Conservation (phyloP, 2,797 vertebrate species). For the Leptodactylus fallax region DNA sequence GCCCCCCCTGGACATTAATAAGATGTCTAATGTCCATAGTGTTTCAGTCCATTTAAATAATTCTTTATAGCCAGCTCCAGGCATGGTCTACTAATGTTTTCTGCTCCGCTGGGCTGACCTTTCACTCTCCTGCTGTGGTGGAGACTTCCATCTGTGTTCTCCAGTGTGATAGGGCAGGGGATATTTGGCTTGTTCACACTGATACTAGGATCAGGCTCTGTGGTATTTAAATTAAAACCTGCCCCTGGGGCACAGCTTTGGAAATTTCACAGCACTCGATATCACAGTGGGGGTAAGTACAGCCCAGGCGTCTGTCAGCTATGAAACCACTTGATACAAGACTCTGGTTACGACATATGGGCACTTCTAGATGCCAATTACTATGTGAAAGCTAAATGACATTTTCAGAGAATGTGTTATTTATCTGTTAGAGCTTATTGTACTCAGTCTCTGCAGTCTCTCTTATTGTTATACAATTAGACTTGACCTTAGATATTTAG, state of each 20-base stretch:
- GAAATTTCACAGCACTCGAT: not conserved
- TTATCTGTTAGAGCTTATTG: not conserved
- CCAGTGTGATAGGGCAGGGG: not conserved
- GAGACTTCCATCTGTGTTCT: constrained; percentile 33
- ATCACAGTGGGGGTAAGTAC: not conserved
- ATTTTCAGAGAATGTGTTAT: not conserved
- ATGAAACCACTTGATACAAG: constrained; percentile 13
- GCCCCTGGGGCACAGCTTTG: constrained; percentile 22
- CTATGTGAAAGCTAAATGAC: not conserved
- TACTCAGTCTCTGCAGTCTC: not conserved
- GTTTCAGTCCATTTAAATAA: constrained; percentile 29
- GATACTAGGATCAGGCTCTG: constrained; percentile 20
- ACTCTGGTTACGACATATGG: constrained; percentile 6
- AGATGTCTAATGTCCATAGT: constrained; percentile 43
- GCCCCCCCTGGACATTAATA: constrained; percentile 31
- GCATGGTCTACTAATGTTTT: constrained; percentile 32
- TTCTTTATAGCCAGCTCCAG: constrained; percentile 46
- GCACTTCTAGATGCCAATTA: not conserved
- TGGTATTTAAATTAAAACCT: constrained; percentile 43
- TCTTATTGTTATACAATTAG: not conserved
- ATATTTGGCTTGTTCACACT: constrained; percentile 36
- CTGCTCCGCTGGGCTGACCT: constrained; percentile 51
- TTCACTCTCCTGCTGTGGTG: constrained; percentile 48
- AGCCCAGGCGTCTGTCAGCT: constrained; percentile 5
- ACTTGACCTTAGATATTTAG: not conserved